Conservation (phyloP, 2,113 vertebrate genomes). For the Phoxinus phoxinus region DNA sequence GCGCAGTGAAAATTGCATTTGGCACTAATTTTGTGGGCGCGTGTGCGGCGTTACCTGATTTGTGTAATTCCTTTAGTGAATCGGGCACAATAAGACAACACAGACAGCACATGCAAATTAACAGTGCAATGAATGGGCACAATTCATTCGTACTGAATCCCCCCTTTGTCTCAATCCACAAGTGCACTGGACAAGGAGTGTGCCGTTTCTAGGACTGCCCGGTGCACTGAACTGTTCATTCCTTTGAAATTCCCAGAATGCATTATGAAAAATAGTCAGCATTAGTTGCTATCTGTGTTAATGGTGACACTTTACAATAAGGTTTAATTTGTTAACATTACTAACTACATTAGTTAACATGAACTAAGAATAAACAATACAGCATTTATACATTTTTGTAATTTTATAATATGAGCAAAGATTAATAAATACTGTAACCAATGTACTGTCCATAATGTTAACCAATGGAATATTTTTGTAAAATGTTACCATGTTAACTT, state of each 20-base stretch:
- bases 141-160: slow-evolving; percentile 6
- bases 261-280: neutral
- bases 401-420: too few species aligned
- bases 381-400: too few species aligned
- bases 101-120: slow-evolving; percentile 10
- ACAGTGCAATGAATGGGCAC: slow-evolving; percentile 3
- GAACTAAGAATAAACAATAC: too few species aligned
- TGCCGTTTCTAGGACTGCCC: neutral
- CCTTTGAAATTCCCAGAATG: neutral
- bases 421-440: too few species aligned
- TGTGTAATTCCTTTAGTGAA: slow-evolving; percentile 29
- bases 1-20: slow-evolving; percentile 19
- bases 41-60: neutral
- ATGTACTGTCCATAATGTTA: too few species aligned
- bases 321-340: too few species aligned
- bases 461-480: too few species aligned
- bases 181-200: neutral
- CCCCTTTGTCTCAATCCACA: neutral
- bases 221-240: neutral
- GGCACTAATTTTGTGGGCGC: neutral
- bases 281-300: neutral
- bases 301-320: too few species aligned
- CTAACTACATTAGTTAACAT: too few species aligned
- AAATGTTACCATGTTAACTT: neutral
- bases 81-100: slow-evolving; percentile 2